A percentile compares a stretch with the other conserved stretches of the same genome.
Conservation (phyloP, 1,140 invertebrate genomes). For the Hycleus cichorii region DNA sequence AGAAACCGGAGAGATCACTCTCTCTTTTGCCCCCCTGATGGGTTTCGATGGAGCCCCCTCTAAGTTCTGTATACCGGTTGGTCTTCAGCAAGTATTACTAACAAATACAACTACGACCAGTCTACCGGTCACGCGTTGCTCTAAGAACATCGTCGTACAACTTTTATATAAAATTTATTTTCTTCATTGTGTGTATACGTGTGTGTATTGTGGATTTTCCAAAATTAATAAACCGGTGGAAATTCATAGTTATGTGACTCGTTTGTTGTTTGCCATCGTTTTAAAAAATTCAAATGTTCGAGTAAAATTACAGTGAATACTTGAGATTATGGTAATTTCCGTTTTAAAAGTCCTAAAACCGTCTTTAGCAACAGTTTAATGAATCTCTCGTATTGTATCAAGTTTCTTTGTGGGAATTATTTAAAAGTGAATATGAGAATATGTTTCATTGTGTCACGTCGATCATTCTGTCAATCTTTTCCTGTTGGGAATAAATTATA, state of each 20-base stretch:
- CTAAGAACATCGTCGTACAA: slow-evolving; percentile 1
- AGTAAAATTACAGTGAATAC: background rate
- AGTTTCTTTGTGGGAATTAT: no score
- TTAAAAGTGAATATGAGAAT: no score
- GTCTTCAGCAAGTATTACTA: slow-evolving; percentile 6
- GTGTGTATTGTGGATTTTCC: no score
- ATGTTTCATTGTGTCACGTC: no score
- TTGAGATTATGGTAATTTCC: slow-evolving; percentile 5
- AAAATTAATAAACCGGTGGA: background rate
- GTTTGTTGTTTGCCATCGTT: background rate
- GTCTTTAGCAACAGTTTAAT: no score
- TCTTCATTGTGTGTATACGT: no score
- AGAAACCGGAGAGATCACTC: slow-evolving; percentile 21
- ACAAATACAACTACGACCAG: slow-evolving; percentile 14
- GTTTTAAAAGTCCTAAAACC: background rate
- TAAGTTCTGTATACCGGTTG: slow-evolving; percentile 10
- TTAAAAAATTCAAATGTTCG: background rate
- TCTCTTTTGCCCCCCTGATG: slow-evolving; percentile 15
- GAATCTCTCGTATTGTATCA: slow-evolving; percentile 1
- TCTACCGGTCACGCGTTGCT: slow-evolving; percentile 16
- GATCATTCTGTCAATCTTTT: no score
- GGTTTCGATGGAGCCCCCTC: slow-evolving; percentile 9
- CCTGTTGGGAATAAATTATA: no score
- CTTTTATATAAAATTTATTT: no score
- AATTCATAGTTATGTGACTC: background rate